Conservation (phyloP, 2,113 vertebrate species). For the Vulpes lagopus region DNA sequence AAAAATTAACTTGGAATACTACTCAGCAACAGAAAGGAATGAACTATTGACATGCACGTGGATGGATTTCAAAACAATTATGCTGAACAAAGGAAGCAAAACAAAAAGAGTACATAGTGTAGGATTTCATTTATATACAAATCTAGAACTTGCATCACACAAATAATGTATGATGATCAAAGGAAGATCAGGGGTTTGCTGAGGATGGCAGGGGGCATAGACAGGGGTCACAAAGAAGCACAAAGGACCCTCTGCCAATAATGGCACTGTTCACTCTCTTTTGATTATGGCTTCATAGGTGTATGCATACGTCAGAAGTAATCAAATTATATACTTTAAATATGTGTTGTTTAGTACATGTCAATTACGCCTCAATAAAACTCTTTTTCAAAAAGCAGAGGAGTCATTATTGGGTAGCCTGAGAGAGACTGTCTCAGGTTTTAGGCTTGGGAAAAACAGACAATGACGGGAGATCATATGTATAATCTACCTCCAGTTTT, state of each 20-base stretch:
- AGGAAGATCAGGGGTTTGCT: neutral
- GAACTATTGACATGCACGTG: neutral
- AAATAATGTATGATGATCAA: neutral
- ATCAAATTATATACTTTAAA: neutral
- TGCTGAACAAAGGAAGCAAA: neutral
- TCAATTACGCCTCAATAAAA: neutral
- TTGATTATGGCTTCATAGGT: neutral
- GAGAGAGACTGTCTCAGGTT: neutral
- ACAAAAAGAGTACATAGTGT: neutral
- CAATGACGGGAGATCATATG: neutral
- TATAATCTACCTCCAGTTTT: neutral
- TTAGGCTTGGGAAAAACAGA: neutral
- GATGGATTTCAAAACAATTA: neutral
- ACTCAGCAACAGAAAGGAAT: conserved; percentile 24
- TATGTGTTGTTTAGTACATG: neutral
- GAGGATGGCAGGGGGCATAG: neutral
- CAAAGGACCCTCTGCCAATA: neutral
- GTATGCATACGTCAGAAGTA: neutral
- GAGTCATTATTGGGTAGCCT: neutral
- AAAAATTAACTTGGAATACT: neutral
- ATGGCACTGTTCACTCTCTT: neutral
- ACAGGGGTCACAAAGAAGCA: neutral
- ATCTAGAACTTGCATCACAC: neutral
- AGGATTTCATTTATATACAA: neutral
- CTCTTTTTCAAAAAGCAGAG: neutral